Conservation (phyloP, 2,113 vertebrate genomes). For the Gymnogyps californianus region DNA sequence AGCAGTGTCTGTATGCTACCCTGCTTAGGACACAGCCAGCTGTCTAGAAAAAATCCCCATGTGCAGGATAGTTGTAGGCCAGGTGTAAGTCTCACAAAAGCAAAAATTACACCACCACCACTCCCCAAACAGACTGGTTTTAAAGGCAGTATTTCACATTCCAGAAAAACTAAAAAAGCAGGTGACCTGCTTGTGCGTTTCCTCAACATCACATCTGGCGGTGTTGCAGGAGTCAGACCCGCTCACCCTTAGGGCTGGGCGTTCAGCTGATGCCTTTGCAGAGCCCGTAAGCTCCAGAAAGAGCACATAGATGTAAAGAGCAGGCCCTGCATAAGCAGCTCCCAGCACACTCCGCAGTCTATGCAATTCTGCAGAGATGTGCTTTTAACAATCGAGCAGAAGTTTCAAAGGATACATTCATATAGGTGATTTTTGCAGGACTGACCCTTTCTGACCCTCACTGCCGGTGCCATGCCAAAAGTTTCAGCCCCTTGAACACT, state of each 20-base stretch:
- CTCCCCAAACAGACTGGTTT: not conserved
- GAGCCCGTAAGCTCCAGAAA: not conserved
- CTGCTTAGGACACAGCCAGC: not conserved
- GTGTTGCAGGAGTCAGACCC: not conserved
- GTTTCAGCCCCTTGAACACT: not conserved
- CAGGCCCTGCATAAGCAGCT: not conserved
- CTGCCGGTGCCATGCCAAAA: not conserved
- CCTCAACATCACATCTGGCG: not conserved
- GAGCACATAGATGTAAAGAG: accelerated
- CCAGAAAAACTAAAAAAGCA: not conserved
- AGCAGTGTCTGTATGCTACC: not conserved
- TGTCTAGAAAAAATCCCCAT: not conserved
- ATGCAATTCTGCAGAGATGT: not conserved
- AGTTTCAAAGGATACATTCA: not conserved
- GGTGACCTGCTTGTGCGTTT: not conserved
- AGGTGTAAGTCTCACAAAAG: not conserved
- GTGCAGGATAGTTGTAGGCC: not conserved
- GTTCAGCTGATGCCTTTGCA: not conserved
- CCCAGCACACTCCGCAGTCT: accelerated
- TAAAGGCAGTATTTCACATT: not conserved
- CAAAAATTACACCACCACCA: not conserved
- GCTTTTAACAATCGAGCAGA: not conserved
- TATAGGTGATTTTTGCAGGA: not conserved
- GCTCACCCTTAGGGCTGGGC: not conserved
- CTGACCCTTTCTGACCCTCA: not conserved